Evolutionary conservation across 2,113 vertebrate genomes (phyloP).

Genomic region (Colossoma macropomum): DNA sequence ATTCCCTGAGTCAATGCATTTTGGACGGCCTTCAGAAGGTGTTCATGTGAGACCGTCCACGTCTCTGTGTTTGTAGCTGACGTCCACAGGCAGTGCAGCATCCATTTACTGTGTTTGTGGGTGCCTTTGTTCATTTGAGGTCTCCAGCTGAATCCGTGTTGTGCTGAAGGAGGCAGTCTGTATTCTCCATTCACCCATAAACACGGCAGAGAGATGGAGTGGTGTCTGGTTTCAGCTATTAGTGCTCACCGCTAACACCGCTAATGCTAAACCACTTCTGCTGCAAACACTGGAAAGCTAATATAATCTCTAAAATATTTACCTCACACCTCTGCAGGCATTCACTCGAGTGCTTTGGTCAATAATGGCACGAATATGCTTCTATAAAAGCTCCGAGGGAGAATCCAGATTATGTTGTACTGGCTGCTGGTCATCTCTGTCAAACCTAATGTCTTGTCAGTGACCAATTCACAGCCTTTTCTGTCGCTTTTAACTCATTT

Average conservation of each 20-base stretch:
- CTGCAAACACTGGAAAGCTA: constrained; percentile 22
- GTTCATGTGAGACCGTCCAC: too few relatives aligned
- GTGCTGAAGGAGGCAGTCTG: constrained; percentile 62
- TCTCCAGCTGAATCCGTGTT: constrained; percentile 60
- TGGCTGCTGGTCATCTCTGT: too few relatives aligned
- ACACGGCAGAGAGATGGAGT: constrained; percentile 60
- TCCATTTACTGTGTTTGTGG: constrained; percentile 12
- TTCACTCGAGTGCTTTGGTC: background rate
- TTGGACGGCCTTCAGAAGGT: too few relatives aligned
- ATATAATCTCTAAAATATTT: constrained; percentile 34
- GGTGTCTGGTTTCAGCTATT: constrained; percentile 57
- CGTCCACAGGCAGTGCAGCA: background rate
- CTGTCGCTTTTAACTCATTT: too few relatives aligned
- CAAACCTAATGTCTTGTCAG: too few relatives aligned
- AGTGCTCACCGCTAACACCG: constrained; percentile 30
- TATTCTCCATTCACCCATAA: constrained; percentile 64
- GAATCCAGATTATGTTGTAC: background rate
- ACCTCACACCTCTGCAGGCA: constrained; percentile 15
- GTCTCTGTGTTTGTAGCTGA: constrained; percentile 1
- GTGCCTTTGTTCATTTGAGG: constrained; percentile 54
- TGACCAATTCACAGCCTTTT: too few relatives aligned
- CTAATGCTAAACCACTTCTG: constrained; percentile 39
- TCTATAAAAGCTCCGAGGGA: background rate
- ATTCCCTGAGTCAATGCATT: too few relatives aligned
- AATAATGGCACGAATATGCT: background rate